Conservation (phyloP, 2,888 invertebrate genomes). For the Panzeria rudis region DNA sequence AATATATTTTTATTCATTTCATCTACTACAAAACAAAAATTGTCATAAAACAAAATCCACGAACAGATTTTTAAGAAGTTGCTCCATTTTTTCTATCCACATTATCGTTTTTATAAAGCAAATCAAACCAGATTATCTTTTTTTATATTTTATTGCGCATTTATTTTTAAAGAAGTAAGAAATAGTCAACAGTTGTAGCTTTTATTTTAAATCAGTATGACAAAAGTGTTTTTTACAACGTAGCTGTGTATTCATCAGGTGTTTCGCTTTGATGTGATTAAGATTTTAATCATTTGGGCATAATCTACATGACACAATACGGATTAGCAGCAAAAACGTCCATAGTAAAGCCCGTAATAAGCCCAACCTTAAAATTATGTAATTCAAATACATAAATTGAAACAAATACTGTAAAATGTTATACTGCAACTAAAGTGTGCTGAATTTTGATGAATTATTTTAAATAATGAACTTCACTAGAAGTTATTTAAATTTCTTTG, state of each 20-base stretch:
- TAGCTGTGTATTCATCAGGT: background rate
- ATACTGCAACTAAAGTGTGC: conserved; percentile 24
- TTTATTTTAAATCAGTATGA: background rate
- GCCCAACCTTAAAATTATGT: background rate
- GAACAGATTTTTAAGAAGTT: background rate
- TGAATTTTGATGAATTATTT: conserved; percentile 38
- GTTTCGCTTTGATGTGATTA: conserved; percentile 10
- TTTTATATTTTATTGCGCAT: background rate
- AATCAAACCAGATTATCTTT: background rate
- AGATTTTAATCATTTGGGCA: conserved; percentile 23
- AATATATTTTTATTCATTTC: no score
- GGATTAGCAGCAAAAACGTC: background rate
- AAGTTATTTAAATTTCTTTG: no score
- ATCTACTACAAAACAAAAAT: no score
- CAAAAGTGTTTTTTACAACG: background rate
- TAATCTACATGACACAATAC: background rate
- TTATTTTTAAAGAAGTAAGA: background rate
- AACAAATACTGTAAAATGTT: conserved; percentile 41
- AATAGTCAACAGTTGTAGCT: background rate
- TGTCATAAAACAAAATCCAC: background rate
- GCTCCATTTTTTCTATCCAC: no score
- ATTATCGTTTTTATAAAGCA: background rate
- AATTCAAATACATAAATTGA: conserved; percentile 27
- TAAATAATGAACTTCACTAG: background rate
- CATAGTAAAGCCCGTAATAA: background rate